Evolutionary conservation across 37 sponge, comb jelly and placozoan genomes (phyloP).

Genomic region (Amphimedon queenslandica): DNA sequence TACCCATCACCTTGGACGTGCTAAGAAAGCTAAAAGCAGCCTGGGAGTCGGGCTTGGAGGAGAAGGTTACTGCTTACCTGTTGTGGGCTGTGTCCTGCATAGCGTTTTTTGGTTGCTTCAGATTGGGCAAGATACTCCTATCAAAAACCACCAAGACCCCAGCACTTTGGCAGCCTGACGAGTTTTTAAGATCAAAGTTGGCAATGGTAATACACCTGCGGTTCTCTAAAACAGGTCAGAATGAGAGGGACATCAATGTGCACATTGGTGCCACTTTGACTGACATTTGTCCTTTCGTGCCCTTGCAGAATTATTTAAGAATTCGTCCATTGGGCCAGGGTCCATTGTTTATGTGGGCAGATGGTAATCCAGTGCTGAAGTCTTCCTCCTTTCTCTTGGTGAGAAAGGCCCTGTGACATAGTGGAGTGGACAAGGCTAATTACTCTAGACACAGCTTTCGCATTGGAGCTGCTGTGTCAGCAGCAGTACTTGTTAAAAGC

Average conservation of each 20-base stretch:
- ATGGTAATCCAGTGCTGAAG: conserved; percentile 4
- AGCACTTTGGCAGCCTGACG: too few species aligned
- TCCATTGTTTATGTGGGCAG: conserved; percentile 7
- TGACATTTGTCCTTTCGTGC: conserved; percentile 13
- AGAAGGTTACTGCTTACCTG: too few species aligned
- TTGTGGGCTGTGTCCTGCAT: too few species aligned
- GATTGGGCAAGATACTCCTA: too few species aligned
- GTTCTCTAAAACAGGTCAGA: conserved; percentile 33
- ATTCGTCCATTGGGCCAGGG: conserved; percentile 1
- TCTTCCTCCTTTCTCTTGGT: conserved; percentile 5
- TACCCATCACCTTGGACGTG: too few species aligned
- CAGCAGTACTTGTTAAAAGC: too few species aligned
- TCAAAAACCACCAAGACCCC: too few species aligned
- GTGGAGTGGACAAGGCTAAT: conserved; percentile 5
- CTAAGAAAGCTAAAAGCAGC: too few species aligned
- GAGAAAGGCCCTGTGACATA: background rate
- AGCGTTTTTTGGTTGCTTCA: too few species aligned
- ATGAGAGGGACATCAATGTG: conserved; percentile 2
- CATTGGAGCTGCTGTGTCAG: conserved; percentile 26
- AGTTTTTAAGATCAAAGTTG: too few species aligned
- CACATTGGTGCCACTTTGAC: conserved; percentile 6
- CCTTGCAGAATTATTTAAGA: conserved; percentile 3
- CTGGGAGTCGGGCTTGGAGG: too few species aligned
- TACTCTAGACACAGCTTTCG: conserved; percentile 29
- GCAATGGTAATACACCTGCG: too few species aligned